These are phyloP conservation scores for Pandemis cinnamomeana DNA, from an alignment of 2,888 invertebrate genomes.

Conservation along the genomic window DNA sequence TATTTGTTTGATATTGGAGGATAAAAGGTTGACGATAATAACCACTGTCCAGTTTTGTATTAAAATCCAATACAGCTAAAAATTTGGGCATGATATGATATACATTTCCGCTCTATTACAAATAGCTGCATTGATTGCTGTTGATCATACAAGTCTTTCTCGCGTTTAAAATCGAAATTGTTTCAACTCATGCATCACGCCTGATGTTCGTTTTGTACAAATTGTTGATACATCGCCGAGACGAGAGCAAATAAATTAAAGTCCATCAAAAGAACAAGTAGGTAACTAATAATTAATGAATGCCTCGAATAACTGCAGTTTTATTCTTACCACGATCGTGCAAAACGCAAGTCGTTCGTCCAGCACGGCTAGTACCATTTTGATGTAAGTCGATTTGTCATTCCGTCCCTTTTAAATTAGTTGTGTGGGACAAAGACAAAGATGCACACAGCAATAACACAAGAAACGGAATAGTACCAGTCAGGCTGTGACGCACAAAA, in stretches of 20 bases:
- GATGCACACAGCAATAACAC: background rate
- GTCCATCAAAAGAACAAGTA: constrained; percentile 42
- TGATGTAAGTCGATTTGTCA: background rate
- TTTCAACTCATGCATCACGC: constrained; percentile 23
- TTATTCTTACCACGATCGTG: constrained; percentile 37
- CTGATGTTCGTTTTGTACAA: constrained; percentile 32
- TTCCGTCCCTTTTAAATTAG: background rate
- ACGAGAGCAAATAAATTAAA: constrained; percentile 39
- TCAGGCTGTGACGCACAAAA: constrained; percentile 49
- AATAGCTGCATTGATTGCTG: too few species aligned
- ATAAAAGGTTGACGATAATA: background rate
- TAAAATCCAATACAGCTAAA: background rate
- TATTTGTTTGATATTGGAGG: background rate
- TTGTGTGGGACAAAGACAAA: background rate
- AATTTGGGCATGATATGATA: background rate
- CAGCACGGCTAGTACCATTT: background rate
- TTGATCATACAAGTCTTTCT: background rate
- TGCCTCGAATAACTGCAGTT: constrained; percentile 47
- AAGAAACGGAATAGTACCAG: background rate
- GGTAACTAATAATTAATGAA: constrained; percentile 47
- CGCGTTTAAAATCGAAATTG: constrained; percentile 23
- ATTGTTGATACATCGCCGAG: constrained; percentile 31
- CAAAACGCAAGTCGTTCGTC: constrained; percentile 32
- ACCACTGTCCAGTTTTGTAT: background rate
- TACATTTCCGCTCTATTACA: too few species aligned